Evolutionary conservation across 2,113 vertebrate genomes (phyloP), one percentile per base, ranked within the genome.

Genomic region (Entomyzon cyanotis): DNA sequence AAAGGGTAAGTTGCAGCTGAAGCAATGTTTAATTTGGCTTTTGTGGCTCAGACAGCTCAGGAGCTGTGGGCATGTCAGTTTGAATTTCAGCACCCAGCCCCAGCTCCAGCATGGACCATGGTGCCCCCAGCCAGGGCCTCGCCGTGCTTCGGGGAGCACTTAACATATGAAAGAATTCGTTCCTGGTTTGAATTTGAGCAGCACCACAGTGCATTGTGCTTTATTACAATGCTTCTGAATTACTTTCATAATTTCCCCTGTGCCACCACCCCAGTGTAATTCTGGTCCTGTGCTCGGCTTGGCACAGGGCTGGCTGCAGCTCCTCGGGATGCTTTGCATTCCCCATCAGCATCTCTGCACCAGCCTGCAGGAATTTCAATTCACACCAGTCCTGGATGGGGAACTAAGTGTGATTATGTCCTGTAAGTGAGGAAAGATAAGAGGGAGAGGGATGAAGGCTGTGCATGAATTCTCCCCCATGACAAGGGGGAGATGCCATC

Each of bases 21-120:
- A 96, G 86, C 88, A 96, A 94, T 96, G 94, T 94, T 97, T 90
- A 86, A 88, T 92, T 95, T 96, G 94, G 95, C 95, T 96, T 81
- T 92, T 78, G 86, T 89, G 80, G 35, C 64, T 96, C 88, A 80
- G 90, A 46, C 69, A 46, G 88, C 88, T 53, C 10, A 87, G 92
- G 64, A 88, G 89, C 75, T 3, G 7, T 65, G 86, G 94, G 88
- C 90, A 96, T 5, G 60, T 90, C 76, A 41, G 53, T 39, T 58
- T 60, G 93, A 9, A 53, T 92, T 93, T 65, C 56, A 84, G 83
- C 93, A 50, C 59, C 64, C 68, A 33, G 86, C 59, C 37, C 41
- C 23, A 33, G 86, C 59, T 37, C 41, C 23, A 64, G 1, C 75
- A 0, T 30, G 83, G 50, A 63, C 83, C 93, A 47, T 68, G 0